phyloP scores from a whole-genome alignment of 2,113 vertebrate genomes.

The Climacteris rufus region DNA sequence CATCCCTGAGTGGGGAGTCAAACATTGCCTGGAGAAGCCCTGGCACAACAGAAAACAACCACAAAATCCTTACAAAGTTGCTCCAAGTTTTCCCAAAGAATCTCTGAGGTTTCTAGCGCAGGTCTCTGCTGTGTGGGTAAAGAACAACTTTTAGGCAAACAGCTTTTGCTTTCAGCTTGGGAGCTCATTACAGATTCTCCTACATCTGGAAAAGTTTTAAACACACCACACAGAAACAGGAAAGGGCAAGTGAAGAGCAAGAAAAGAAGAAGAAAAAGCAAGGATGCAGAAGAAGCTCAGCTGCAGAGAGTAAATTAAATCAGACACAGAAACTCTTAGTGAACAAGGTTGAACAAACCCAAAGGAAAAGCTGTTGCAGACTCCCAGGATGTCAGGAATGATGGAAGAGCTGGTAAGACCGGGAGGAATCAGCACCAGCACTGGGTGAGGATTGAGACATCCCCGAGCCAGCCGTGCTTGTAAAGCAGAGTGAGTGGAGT shows the following conservation, averaged over 20 bases:
- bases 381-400: not conserved
- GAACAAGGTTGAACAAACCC: not conserved
- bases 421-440: not conserved
- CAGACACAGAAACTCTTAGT: not conserved
- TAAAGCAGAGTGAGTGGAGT: not conserved
- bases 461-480: not conserved
- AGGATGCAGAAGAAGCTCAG: not conserved
- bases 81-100: not conserved
- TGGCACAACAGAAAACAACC: not conserved
- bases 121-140: not conserved
- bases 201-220: not conserved
- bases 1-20: not conserved
- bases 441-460: not conserved
- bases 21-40: not conserved
- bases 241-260: not conserved
- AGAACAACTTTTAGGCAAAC: not conserved
- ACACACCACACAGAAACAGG: not conserved
- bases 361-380: not conserved
- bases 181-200: slow-evolving; percentile 29
- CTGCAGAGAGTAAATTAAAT: slow-evolving; percentile 52
- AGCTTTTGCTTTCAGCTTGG: not conserved
- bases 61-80: not conserved
- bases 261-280: not conserved
- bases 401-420: not conserved
- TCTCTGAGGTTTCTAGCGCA: not conserved